Percentiles rank a stretch among this genome's conserved stretches.
Evolutionary conservation across 1,140 invertebrate species (phyloP).

Genomic region (Philopotamus ludificatus): DNA sequence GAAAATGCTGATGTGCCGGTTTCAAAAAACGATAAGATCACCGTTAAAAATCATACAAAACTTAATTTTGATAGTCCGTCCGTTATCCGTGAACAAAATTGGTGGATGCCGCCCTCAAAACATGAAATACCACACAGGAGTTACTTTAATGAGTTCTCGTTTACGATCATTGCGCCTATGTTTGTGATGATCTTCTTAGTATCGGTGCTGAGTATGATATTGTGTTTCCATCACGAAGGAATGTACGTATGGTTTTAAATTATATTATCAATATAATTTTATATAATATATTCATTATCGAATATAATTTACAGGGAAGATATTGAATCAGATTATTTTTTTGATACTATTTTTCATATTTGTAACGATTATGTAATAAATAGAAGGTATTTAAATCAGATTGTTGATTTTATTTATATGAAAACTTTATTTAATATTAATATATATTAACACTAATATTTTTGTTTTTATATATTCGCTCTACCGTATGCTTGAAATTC

Average conservation of each 20-base stretch:
- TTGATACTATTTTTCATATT: slow-evolving; percentile 51
- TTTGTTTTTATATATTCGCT: no score
- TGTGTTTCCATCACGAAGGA: slow-evolving; percentile 76
- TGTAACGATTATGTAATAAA: slow-evolving; percentile 48
- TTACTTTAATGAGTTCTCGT: slow-evolving; percentile 68
- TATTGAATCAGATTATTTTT: slow-evolving; percentile 44
- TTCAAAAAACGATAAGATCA: no score
- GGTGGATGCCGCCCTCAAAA: slow-evolving; percentile 60
- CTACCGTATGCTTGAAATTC: no score
- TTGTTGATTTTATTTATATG: no score
- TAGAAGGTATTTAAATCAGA: slow-evolving; percentile 43
- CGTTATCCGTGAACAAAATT: slow-evolving; percentile 38
- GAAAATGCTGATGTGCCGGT: no score
- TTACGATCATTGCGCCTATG: slow-evolving; percentile 70
- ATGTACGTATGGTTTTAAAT: slow-evolving; percentile 63
- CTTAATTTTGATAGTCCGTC: not conserved
- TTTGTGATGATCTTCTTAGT: slow-evolving; percentile 66
- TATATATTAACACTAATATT: no score
- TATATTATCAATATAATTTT: not conserved
- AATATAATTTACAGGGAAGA: slow-evolving; percentile 49
- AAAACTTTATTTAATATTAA: no score
- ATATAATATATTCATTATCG: slow-evolving; percentile 4
- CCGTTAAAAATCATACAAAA: not conserved
- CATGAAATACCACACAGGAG: slow-evolving; percentile 65
- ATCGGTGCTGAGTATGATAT: slow-evolving; percentile 66